phyloP scores from a whole-genome alignment of 2,888 invertebrate species.

The Eumacrocentrus americanus region DNA sequence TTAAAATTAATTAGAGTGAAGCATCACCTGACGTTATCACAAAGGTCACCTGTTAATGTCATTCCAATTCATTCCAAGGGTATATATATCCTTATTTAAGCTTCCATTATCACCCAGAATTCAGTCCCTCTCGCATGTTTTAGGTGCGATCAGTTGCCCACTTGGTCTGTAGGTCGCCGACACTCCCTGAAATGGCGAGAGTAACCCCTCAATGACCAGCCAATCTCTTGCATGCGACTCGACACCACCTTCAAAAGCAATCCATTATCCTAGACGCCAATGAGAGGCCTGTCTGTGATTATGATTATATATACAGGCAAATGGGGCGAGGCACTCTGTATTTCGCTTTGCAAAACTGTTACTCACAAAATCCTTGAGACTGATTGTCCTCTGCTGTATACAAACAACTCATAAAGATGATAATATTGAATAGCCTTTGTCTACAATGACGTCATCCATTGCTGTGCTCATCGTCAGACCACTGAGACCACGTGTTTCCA shows the following conservation, averaged over 20 bases:
- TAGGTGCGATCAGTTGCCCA: constrained; percentile 11
- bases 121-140: neutral
- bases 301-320: neutral
- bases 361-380: neutral
- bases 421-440: neutral
- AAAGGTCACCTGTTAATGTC: constrained; percentile 7
- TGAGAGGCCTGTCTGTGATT: neutral
- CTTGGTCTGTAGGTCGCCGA: constrained; percentile 9
- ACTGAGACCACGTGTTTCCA: too few species aligned
- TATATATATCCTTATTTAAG: neutral
- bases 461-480: too few species aligned
- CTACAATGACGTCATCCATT: constrained; percentile 6
- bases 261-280: neutral
- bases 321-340: too few species aligned
- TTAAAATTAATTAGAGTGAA: neutral
- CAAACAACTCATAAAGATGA: too few species aligned
- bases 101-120: neutral
- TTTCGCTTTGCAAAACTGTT: too few species aligned
- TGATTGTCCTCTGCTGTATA: too few species aligned
- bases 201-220: neutral
- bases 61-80: constrained; percentile 14
- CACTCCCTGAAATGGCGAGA: constrained; percentile 11
- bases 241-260: constrained; percentile 18
- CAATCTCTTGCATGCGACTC: constrained; percentile 14
- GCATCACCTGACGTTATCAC: neutral